A percentile compares a stretch with the other conserved stretches of the same genome.
phyloP scores from a whole-genome alignment of 2,797 vertebrate species.

The Lithobates sylvaticus region DNA sequence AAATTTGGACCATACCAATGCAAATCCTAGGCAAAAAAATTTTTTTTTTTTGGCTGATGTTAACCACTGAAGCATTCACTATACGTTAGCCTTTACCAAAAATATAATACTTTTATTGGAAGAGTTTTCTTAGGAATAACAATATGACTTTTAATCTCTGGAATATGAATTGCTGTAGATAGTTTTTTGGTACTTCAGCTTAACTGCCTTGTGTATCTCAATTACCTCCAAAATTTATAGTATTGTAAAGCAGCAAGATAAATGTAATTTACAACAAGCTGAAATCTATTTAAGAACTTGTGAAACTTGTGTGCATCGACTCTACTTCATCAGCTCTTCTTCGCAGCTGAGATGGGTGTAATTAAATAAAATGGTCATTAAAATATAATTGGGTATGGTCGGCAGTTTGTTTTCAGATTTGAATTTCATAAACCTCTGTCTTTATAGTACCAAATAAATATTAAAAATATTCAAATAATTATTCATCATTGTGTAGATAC shows the following conservation, averaged over 20 bases:
- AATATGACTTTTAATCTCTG: not conserved
- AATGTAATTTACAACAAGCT: not conserved
- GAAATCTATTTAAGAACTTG: not conserved
- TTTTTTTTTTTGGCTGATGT: too few relatives aligned
- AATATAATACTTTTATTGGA: too few relatives aligned
- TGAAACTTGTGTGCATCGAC: not conserved
- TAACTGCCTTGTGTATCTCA: not conserved
- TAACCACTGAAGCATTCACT: too few relatives aligned
- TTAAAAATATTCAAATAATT: not conserved
- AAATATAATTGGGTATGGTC: not conserved
- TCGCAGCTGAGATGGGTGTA: not conserved
- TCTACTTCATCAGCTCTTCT: not conserved
- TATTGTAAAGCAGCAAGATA: not conserved
- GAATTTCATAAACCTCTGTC: not conserved
- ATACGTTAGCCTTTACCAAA: too few relatives aligned
- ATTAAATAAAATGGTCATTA: not conserved
- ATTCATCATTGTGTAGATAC: not conserved
- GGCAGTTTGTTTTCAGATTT: not conserved
- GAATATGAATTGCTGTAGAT: not conserved
- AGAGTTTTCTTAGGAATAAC: too few relatives aligned
- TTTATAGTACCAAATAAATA: conserved; percentile 14
- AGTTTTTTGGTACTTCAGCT: not conserved
- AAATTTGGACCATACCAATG: too few relatives aligned
- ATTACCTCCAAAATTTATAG: conserved; percentile 7
- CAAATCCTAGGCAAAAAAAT: too few relatives aligned